Conservation (phyloP, 2,888 invertebrate genomes). For the Vesta saturnalis region DNA sequence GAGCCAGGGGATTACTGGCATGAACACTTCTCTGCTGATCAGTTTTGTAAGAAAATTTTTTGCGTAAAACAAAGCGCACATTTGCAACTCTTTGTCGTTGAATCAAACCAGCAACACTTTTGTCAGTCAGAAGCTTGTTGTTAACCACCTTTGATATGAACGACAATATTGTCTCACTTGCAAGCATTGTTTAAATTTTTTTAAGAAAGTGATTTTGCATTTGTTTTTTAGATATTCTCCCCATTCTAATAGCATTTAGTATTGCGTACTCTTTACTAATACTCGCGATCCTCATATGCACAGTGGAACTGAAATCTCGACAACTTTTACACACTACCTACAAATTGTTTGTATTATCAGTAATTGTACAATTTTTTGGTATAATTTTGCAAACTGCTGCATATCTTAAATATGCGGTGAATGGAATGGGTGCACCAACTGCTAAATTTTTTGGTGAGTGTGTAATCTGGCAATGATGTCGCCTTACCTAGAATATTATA, state of each 20-base stretch:
- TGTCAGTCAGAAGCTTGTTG: too few species aligned
- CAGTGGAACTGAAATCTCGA: conserved; percentile 78
- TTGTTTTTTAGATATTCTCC: conserved; percentile 80
- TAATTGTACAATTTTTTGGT: conserved; percentile 75
- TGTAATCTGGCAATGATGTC: neutral
- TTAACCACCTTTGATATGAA: too few species aligned
- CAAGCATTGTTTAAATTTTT: too few species aligned
- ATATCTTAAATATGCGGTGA: conserved; percentile 80
- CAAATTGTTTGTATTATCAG: conserved; percentile 81
- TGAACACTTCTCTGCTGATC: conserved; percentile 93
- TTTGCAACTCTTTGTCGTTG: too few species aligned
- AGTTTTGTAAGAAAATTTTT: conserved; percentile 80
- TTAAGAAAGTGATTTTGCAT: too few species aligned
- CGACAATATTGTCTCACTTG: too few species aligned
- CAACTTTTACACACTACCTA: conserved; percentile 90
- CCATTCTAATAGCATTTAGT: conserved; percentile 79
- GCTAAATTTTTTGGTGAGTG: conserved; percentile 63
- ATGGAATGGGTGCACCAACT: conserved; percentile 71
- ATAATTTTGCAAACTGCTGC: conserved; percentile 75
- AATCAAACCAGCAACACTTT: too few species aligned
- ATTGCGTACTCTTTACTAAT: conserved; percentile 78
- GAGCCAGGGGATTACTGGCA: conserved; percentile 82
- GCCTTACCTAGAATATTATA: too few species aligned
- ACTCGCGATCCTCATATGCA: conserved; percentile 77
- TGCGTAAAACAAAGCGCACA: neutral